Evolutionary conservation across 2,113 vertebrate species (phyloP), one percentile per base, ranked within the genome.

Genomic region (Mixornis gularis): DNA sequence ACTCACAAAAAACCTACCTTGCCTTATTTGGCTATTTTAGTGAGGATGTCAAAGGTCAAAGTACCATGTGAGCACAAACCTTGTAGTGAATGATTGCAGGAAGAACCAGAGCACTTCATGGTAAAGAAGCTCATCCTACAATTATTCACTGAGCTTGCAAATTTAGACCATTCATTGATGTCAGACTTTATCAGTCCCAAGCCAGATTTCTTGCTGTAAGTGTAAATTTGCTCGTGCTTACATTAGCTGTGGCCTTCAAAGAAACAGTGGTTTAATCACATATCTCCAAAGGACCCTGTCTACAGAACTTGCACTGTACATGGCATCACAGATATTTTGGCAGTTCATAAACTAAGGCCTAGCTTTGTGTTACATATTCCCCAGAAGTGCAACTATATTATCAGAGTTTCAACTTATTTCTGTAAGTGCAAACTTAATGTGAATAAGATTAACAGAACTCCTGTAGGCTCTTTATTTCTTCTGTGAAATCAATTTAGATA

Each of bases 21-120:
- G 48, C 90, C 79, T 95, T 91, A 79, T 82, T 95, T 93, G 68
- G 51, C 64, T 89, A 30, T 87, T 96, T 92, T 80, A 92, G 78
- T 30, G 68, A 87, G 78, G 71, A 87, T 93, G 87, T 89, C 81
- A 85, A 26, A 94, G 95, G 92, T 96, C 91, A 95, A 96, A 96
- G 92, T 95, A 89, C 89, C 93, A n/a, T 19, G 43, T 80, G 68
- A 95, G 81, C 81, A 73, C 66, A 94, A 92, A 21, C 60, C 63
- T 27, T 56, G 84, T 77, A 94, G 95, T 91, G 92, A 95, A 93
- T 77, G 91, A 94, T 92, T 96, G 78, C 87, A 92, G 90, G 86
- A 92, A 89, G 72, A 71, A 48, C 29, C 7, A 1, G 34, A 5
- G 30, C 32, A 56, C 63, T 91, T 84, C 89, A 79, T 27, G 25